Conservation (phyloP, 2,113 vertebrate species). For the Motacilla tschutschensis region DNA sequence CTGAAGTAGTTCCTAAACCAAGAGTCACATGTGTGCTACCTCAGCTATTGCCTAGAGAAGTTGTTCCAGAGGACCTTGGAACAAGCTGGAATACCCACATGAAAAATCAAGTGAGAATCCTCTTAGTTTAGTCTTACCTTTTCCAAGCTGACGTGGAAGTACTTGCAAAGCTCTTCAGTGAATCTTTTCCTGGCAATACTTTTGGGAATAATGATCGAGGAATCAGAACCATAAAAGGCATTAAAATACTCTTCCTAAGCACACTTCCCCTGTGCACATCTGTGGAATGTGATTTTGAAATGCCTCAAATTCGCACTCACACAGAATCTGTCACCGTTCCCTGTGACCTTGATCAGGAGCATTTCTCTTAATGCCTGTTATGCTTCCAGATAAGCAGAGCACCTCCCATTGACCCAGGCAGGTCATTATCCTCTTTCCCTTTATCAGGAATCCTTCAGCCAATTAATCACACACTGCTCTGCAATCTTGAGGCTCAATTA, state of each 20-base stretch:
- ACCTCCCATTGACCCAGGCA: conserved; percentile 32
- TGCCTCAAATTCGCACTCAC: conserved; percentile 45
- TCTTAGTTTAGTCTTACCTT: background rate
- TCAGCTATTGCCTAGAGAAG: background rate
- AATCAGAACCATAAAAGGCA: conserved; percentile 33
- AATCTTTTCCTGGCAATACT: background rate
- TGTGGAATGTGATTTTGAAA: conserved; percentile 58
- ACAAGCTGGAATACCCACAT: background rate
- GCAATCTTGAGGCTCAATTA: conserved; percentile 60
- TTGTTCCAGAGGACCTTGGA: background rate
- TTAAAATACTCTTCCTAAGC: background rate
- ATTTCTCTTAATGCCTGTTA: conserved; percentile 49
- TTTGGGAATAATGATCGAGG: background rate
- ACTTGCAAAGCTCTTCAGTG: background rate
- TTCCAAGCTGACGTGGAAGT: background rate
- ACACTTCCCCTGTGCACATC: background rate
- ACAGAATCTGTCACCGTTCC: conserved; percentile 5
- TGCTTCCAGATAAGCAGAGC: conserved; percentile 31
- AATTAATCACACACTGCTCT: conserved; percentile 54
- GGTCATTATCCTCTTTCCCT: conserved; percentile 24
- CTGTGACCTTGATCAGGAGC: conserved; percentile 65
- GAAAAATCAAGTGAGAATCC: background rate
- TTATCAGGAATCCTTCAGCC: conserved; percentile 56
- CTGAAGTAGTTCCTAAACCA: background rate
- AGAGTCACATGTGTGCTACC: background rate